Evolutionary conservation across 2,888 invertebrate genomes (phyloP).

Genomic region (Blastobasis adustella): DNA sequence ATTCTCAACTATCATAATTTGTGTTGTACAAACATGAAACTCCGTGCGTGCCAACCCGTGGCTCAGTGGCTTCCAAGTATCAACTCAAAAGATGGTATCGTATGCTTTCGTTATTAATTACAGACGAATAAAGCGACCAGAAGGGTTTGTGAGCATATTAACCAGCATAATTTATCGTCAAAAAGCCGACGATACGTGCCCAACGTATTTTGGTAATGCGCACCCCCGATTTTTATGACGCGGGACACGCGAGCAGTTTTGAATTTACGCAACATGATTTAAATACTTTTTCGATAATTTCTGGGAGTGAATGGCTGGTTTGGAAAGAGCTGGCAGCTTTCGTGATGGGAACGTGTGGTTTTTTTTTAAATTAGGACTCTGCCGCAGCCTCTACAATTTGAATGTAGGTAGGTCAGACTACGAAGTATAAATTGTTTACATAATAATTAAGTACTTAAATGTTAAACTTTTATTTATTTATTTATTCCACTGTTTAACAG

Average conservation of each 20-base stretch:
- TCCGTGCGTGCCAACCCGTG: constrained; percentile 7
- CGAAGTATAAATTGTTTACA: no score
- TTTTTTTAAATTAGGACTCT: no score
- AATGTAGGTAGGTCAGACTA: no score
- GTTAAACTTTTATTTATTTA: no score
- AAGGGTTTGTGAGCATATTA: constrained; percentile 60
- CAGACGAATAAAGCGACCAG: constrained; percentile 41
- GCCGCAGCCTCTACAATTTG: no score
- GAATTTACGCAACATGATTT: no score
- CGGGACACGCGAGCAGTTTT: constrained; percentile 39
- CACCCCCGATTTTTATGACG: constrained; percentile 48
- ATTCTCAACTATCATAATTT: background rate
- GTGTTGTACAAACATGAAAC: background rate
- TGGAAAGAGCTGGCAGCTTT: no score
- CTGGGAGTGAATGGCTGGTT: no score
- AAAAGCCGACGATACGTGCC: constrained; percentile 56
- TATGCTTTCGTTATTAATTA: constrained; percentile 62
- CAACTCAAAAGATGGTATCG: constrained; percentile 50
- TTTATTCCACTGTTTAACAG: no score
- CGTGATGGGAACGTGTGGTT: no score
- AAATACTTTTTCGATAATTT: no score
- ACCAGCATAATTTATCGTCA: constrained; percentile 59
- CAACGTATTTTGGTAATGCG: constrained; percentile 58
- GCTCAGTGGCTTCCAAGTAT: constrained; percentile 8
- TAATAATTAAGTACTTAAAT: no score